Base-by-base conservation (phyloP, 2,888 invertebrate genomes). In the Eudasyphora cyanicolor region DNA sequence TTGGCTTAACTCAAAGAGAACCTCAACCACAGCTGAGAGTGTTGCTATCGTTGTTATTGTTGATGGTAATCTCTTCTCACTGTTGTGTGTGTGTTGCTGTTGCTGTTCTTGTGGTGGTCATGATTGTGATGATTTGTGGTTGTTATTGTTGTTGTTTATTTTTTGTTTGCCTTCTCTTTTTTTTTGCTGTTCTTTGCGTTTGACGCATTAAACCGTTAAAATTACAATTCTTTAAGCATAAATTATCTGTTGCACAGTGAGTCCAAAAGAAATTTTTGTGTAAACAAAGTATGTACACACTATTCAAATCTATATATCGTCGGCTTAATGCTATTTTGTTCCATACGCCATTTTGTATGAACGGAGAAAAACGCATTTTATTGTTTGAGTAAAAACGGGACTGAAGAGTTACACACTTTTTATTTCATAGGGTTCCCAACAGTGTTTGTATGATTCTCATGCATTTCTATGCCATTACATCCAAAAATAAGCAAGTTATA, bases 161-260 rank as follows among this genome's bases (percentile, higher is more conserved):
- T 54, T 19, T 12, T 75, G 6, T n/a, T n/a, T n/a, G n/a, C n/a
- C 4, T 49, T 69, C 32, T 12, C 12, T 32, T 70, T 57, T 21
- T 21, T 49, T 60, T 80, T 76, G 38, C 49, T 75, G n/a, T 82
- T 69, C 35, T 75, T 75, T 8, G 27, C 38, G 4, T 49, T 69
- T 76, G 67, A 38, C 73, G 76, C 76, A 76, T 79, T 82, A 69
- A 82, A 79, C 76, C 76, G 79, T 76, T 79, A 76, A 24, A 82
- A 79, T 79, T 73, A 67, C 51, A 76, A 76, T 76, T 73, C 67
- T 60, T 57, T 45, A 35, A 35, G 51, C 45, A 38, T 35, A 64
- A 32, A 64, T 38, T 6, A 64, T n/a, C 70, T 27, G 27, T 14
- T 64, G 62, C 24, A 54, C 6, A 60, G 7, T 24, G 29, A n/a